Evolutionary conservation across 2,888 invertebrate genomes (phyloP).

Genomic region (Ditylenchus weischeri): DNA sequence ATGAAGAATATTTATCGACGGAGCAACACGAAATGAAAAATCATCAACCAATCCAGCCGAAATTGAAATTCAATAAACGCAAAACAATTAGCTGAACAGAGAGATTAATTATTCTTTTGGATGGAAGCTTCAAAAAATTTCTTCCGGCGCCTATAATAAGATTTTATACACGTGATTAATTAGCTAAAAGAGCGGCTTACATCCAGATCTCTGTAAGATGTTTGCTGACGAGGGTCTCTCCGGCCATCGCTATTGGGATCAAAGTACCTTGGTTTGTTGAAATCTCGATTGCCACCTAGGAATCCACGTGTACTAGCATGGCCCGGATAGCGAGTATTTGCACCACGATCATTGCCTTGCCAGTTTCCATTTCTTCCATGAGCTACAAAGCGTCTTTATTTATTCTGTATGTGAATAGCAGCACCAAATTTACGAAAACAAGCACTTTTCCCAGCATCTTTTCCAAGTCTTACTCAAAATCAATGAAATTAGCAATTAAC

Average conservation of each 20-base stretch:
- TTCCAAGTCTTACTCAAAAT: not conserved
- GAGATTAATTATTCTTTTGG: too few relatives aligned
- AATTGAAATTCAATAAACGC: too few relatives aligned
- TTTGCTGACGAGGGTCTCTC: constrained; percentile 4
- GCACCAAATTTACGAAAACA: too few relatives aligned
- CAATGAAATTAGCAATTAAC: too few relatives aligned
- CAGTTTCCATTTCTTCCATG: constrained; percentile 7
- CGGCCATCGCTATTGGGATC: constrained; percentile 2
- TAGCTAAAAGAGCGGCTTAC: too few relatives aligned
- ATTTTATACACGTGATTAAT: too few relatives aligned
- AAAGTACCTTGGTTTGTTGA: constrained; percentile 1
- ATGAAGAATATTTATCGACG: too few relatives aligned
- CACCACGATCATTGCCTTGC: constrained; percentile 9
- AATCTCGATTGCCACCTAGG: not conserved
- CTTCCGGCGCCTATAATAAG: constrained; percentile 11
- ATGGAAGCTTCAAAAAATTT: constrained; percentile 7
- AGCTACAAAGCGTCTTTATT: not conserved
- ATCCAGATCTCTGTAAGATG: constrained; percentile 4
- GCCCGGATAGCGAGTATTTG: not conserved
- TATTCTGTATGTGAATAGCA: too few relatives aligned
- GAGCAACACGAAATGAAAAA: too few relatives aligned
- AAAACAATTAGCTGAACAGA: too few relatives aligned
- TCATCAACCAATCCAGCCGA: too few relatives aligned
- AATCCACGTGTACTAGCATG: not conserved
- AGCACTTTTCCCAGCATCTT: not conserved